Evolutionary conservation across 2,888 invertebrate species (phyloP), one percentile per base, ranked within the genome.

Genomic region (Rhagonycha fulva): DNA sequence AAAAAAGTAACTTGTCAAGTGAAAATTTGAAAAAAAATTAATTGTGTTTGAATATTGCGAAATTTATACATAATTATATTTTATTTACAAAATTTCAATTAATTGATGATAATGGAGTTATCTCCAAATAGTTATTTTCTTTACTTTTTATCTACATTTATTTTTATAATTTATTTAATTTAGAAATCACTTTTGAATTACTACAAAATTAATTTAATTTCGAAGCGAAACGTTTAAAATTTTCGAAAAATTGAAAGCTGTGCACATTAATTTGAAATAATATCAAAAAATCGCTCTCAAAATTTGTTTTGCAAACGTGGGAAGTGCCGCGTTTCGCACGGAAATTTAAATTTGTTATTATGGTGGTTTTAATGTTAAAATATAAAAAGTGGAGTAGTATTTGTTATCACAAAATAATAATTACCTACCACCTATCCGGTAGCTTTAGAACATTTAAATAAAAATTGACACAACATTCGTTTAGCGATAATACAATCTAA

Each of bases 401-500:
- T 47, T 47, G n/a, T 47, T 47, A 47, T 47, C 47, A 47, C n/a
- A n/a, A 47, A 47, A 47, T 47, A 47, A 47, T 47, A 47, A 47
- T 47, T 47, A 47, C 47, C 47, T n/a, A 47, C 47, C 12, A 47
- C 69, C 28, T 69, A 32, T 68, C 32, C 60, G 73, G 68, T 68
- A 62, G 62, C 68, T 30, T 68, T 71, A 62, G 19, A 23, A 62
- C 62, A 19, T 62, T 62, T 23, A 62, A 78, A 47, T 47, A 47
- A 47, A 76, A 62, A 75, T 75, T 75, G 69, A 74, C 71, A 69
- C 69, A 23, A 26, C 63, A 72, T 63, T 71, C 80, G 80, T 82
- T 82, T 81, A 81, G 81, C 83, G 82, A 85, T 84, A 84, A 84
- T 83, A 82, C 85, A 86, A 86, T 86, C 85, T 85, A 84, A 85